A percentile compares a stretch with the other conserved stretches of the same genome.
These are phyloP conservation scores for Gobio occitaniae DNA, from an alignment of 2,797 vertebrate genomes.

Conservation along the genomic window DNA sequence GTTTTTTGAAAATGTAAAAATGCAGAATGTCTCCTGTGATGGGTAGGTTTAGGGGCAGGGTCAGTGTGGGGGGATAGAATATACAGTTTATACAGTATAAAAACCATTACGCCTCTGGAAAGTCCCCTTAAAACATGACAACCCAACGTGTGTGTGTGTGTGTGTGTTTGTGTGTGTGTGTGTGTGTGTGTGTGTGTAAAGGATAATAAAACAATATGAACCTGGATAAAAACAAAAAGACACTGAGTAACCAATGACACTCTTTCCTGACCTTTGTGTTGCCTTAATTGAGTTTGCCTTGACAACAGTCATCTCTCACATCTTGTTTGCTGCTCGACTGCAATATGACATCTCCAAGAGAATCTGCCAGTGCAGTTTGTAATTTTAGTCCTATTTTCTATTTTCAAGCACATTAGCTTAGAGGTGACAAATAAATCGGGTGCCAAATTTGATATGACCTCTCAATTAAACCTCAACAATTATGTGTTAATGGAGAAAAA, in stretches of 20 bases:
- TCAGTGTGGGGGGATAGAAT: too few relatives aligned
- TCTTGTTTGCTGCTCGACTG: constrained; percentile 62
- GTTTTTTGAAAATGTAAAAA: too few relatives aligned
- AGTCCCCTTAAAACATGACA: too few relatives aligned
- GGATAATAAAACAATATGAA: too few relatives aligned
- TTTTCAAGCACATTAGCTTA: constrained; percentile 29
- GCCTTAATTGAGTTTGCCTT: neutral
- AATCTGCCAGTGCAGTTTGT: constrained; percentile 16
- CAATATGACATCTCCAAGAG: constrained; percentile 26
- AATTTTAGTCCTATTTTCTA: constrained; percentile 39
- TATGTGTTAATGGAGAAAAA: constrained; percentile 28
- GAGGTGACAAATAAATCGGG: constrained; percentile 7
- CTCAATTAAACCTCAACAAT: constrained; percentile 31
- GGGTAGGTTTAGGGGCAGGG: too few relatives aligned
- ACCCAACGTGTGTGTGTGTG: too few relatives aligned
- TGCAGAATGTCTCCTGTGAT: too few relatives aligned
- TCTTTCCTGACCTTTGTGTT: neutral
- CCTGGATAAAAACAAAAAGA: too few relatives aligned
- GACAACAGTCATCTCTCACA: constrained; percentile 12
- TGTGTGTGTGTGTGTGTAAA: too few relatives aligned
- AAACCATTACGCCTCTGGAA: too few relatives aligned
- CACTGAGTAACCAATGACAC: neutral
- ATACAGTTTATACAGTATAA: too few relatives aligned
- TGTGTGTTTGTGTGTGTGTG: too few relatives aligned
- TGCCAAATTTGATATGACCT: constrained; percentile 30